Conservation (phyloP, 2,888 invertebrate species). For the Nemurella pictetii region DNA sequence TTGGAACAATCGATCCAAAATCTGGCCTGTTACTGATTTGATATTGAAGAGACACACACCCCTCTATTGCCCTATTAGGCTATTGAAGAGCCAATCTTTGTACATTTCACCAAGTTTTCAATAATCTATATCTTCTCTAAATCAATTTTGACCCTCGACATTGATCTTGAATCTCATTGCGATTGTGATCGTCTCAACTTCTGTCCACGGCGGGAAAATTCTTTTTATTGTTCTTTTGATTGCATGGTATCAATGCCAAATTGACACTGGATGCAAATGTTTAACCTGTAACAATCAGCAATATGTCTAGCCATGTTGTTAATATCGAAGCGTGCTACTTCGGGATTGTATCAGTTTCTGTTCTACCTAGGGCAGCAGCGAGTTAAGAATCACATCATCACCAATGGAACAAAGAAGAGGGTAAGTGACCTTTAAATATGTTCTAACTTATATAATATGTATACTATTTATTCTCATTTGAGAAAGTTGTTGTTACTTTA, state of each 20-base stretch:
- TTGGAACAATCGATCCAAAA: not conserved
- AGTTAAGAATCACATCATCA: conserved; percentile 65
- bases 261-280: no score
- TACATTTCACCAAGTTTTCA: no score
- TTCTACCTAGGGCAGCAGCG: conserved; percentile 84
- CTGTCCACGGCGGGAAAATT: no score
- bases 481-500: not conserved
- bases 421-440: conserved; percentile 37
- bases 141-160: no score
- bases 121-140: no score
- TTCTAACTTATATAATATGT: not conserved
- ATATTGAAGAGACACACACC: conserved; percentile 31
- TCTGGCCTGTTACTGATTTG: conserved; percentile 41
- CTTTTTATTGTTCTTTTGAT: no score
- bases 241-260: no score
- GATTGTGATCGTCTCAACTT: no score
- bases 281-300: no score
- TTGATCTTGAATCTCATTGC: no score
- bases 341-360: conserved; percentile 65
- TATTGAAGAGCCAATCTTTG: not conserved
- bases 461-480: not conserved
- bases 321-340: conserved; percentile 50
- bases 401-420: conserved; percentile 66
- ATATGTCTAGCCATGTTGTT: conserved; percentile 39
- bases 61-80: not conserved